Percentiles rank a stretch among this genome's conserved stretches.
These are phyloP conservation scores for Oreochromis mossambicus DNA, from an alignment of 2,797 vertebrate species.

Conservation along the genomic window DNA sequence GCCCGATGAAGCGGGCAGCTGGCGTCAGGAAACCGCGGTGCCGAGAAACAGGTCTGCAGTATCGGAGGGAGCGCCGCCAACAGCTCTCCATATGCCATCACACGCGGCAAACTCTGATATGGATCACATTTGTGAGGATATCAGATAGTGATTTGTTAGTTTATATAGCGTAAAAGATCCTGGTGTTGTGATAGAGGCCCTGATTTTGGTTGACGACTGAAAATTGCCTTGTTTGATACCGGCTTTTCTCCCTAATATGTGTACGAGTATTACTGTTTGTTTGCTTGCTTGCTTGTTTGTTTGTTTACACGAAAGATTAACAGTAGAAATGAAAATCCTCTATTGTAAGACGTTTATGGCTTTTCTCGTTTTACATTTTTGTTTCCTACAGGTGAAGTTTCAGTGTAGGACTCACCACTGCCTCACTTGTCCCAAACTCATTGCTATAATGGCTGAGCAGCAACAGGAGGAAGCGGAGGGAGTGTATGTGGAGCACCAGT, in stretches of 20 bases:
- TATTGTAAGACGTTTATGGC: not conserved
- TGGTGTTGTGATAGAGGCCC: not conserved
- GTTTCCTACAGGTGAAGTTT: slow-evolving; percentile 21
- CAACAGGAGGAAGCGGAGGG: slow-evolving; percentile 77
- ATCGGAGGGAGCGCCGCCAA: slow-evolving; percentile 80
- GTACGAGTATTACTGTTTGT: not conserved
- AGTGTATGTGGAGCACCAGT: slow-evolving; percentile 87
- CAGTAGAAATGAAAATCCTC: not conserved
- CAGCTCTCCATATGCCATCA: slow-evolving; percentile 76
- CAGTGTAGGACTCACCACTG: not conserved
- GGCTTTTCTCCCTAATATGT: not conserved
- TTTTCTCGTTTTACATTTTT: not conserved
- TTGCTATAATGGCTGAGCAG: slow-evolving; percentile 66
- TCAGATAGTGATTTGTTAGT: not conserved
- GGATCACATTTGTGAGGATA: not conserved
- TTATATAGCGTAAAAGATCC: too few species aligned
- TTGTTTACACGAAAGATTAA: not conserved
- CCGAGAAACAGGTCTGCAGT: slow-evolving; percentile 56
- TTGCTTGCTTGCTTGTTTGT: not conserved
- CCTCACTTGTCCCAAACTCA: not conserved
- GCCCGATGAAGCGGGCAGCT: slow-evolving; percentile 68
- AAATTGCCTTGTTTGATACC: not conserved
- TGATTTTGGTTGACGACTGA: not conserved
- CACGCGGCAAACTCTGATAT: slow-evolving; percentile 48
- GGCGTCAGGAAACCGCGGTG: slow-evolving; percentile 75